These are phyloP conservation scores for Teleogryllus oceanicus DNA, from an alignment of 2,888 invertebrate species.

Conservation along the genomic window DNA sequence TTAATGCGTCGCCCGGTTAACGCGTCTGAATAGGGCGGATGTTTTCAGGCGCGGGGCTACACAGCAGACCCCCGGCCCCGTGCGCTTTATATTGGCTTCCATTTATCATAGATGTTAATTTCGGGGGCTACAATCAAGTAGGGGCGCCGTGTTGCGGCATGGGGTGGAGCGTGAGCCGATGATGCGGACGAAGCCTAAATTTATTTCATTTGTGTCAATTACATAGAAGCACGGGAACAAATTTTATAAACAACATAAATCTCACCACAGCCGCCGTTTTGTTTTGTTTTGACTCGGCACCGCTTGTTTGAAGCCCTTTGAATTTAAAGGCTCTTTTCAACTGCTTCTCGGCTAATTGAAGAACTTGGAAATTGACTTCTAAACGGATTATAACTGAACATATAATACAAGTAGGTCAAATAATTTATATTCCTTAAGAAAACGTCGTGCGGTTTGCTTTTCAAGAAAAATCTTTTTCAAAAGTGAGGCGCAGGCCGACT, in stretches of 20 bases:
- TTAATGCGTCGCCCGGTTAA: neutral
- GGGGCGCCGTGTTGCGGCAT: neutral
- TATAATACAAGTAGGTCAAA: too few species aligned
- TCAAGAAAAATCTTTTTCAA: too few species aligned
- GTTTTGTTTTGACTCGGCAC: too few species aligned
- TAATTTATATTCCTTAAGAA: too few species aligned
- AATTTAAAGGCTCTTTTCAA: too few species aligned
- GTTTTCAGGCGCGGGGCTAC: neutral
- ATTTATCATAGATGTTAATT: conserved; percentile 18
- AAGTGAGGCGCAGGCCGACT: too few species aligned
- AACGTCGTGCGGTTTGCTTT: too few species aligned
- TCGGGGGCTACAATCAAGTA: neutral
- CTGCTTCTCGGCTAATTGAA: too few species aligned
- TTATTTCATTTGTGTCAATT: conserved; percentile 1
- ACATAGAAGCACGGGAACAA: neutral
- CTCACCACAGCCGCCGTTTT: neutral
- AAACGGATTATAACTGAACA: too few species aligned
- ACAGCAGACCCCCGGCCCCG: neutral
- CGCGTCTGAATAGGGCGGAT: conserved; percentile 4
- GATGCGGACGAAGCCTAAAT: neutral
- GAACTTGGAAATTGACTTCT: too few species aligned
- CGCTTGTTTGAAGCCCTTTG: too few species aligned
- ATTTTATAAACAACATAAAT: conserved; percentile 2
- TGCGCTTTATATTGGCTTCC: conserved; percentile 4
- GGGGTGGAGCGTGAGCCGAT: neutral